Base-by-base conservation (phyloP, 37 sponge, comb jelly and placozoan genomes). In the Theonella swinhoei region DNA sequence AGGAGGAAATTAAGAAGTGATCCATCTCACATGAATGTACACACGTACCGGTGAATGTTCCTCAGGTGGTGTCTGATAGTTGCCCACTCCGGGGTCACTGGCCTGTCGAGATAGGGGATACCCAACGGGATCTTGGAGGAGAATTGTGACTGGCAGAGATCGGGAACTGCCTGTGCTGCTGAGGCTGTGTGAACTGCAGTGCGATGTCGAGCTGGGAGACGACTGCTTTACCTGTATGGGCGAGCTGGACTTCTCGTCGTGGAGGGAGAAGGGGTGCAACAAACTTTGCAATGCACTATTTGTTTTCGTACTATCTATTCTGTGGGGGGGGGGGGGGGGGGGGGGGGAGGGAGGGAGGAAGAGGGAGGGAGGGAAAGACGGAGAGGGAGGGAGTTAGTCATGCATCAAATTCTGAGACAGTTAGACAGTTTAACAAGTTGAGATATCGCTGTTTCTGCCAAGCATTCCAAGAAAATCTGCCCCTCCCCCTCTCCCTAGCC, bases 351-450 rank as follows among this genome's bases (percentile, higher is more conserved):
- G 68, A 67, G 68, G 17, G 9, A 67, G 68, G 33, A 20, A 67
- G 8, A 67, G 68, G 5, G 20, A 67, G 68, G 68, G 68, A 22
- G 20, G 22, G 62, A 60, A 60, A 60, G 62, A 60, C 20, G 22
- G 62, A 60, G 62, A 60, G 62, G 22, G 62, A 60, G 62, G 62
- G 62, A 60, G 62, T 23, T 60, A n/a, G n/a, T n/a, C n/a, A n/a
- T n/a, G n/a, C n/a, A n/a, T n/a, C n/a, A n/a, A n/a, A n/a, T n/a
- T n/a, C n/a, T n/a, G n/a, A n/a, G n/a, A n/a, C n/a, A n/a, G n/a
- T n/a, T n/a, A n/a, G n/a, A n/a, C n/a, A n/a, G n/a, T n/a, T n/a
- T n/a, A n/a, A n/a, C n/a, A n/a, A n/a, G n/a, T n/a, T n/a, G n/a
- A n/a, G n/a, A n/a, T n/a, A n/a, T n/a, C n/a, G n/a, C n/a, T n/a